phyloP scores from a whole-genome alignment of 2,888 invertebrate species.

The Abrostola triplasia region DNA sequence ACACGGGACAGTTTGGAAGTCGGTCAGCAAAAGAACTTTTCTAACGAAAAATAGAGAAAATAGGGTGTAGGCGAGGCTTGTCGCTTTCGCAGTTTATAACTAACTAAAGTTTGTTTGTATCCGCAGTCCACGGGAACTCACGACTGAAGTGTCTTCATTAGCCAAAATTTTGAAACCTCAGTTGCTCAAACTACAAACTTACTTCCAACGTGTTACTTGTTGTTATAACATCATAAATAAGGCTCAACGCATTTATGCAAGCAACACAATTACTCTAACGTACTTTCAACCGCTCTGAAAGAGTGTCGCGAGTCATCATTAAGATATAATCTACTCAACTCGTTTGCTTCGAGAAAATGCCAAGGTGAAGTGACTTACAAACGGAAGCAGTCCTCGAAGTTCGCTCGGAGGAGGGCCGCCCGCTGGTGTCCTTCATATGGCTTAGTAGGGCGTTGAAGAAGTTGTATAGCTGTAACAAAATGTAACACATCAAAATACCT shows the following conservation, averaged over 20 bases:
- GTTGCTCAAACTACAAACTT: constrained; percentile 26
- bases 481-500: constrained; percentile 20
- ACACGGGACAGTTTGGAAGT: constrained; percentile 24
- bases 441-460: constrained; percentile 97
- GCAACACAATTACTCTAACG: constrained; percentile 28
- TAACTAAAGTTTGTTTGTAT: constrained; percentile 27
- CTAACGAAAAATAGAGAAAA: constrained; percentile 36
- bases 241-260: constrained; percentile 20
- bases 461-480: constrained; percentile 94
- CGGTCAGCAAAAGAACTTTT: constrained; percentile 41
- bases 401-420: constrained; percentile 88
- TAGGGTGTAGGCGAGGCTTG: constrained; percentile 17
- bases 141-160: constrained; percentile 35
- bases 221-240: constrained; percentile 28
- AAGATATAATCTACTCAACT: constrained; percentile 42
- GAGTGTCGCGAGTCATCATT: constrained; percentile 31
- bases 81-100: constrained; percentile 30
- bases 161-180: constrained; percentile 28
- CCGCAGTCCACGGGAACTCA: constrained; percentile 19
- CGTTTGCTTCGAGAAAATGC: constrained; percentile 37
- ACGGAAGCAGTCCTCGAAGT: constrained; percentile 91
- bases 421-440: constrained; percentile 93
- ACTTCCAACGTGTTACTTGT: constrained; percentile 22
- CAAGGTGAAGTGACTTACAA: constrained; percentile 71
- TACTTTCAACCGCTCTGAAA: constrained; percentile 18